Base-by-base conservation (phyloP, 2,888 invertebrate genomes). In the Heliconius ismenius region DNA sequence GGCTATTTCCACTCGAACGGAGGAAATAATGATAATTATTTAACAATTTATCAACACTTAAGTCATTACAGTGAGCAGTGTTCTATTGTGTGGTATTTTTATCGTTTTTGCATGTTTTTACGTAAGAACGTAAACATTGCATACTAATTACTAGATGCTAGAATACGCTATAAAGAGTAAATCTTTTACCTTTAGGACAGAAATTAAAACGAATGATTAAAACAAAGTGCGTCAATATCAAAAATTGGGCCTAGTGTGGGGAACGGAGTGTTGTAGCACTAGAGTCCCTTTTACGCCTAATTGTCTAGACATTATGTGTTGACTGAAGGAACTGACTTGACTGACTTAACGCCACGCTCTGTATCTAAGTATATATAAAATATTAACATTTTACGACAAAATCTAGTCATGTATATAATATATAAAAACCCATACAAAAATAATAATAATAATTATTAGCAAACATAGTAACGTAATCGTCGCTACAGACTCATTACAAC, bases 1-100 rank as follows among this genome's bases (percentile, higher is more conserved):
- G 70, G 24, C 15, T 65, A 62, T 75, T 77, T 73, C 64, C 75
- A 69, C 65, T 76, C 63, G 67, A 74, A 68, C 74, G 62, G 69
- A 74, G 74, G 69, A 67, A 79, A 76, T 73, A 49, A 76, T 76
- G 64, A 73, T 75, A 70, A 76, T 77, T 76, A 67, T 79, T 80
- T 76, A 63, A 76, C 73, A 70, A 76, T 74, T 64, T 73, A 69
- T 68, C 63, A 26, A 77, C 70, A 73, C 75, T 39, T 62, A 75
- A 67, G 54, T 74, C 24, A 64, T 67, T 43, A 69, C 58, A 39
- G 39, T 36, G 60, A 73, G 62, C 60, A 73, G 36, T 58, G 58
- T 49, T 28, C 21, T 67, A 65, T 65, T 21, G 65, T 65, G 26
- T 26, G 36, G 36, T 49, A 49, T 65, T 65, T 65, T 36, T 65